Base-by-base conservation (phyloP, 2,113 vertebrate species). In the Cairina moschata region DNA sequence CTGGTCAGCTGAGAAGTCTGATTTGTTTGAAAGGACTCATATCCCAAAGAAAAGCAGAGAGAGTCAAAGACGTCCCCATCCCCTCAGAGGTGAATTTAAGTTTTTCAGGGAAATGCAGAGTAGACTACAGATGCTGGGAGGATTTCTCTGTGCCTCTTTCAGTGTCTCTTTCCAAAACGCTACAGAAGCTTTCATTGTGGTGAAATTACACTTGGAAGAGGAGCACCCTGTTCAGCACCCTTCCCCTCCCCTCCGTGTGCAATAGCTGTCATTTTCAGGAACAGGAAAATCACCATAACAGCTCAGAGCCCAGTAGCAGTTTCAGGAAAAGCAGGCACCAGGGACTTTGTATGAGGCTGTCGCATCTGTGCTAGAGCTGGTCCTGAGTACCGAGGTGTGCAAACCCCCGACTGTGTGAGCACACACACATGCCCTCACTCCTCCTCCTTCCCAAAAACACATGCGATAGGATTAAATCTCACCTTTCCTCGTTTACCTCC, bases 161-260 rank as follows among this genome's bases (percentile, higher is more conserved):
- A 25, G 50, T 50, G 50, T 25, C 8, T 52, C 48, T 26, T 48
- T 71, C 63, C 52, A 26, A 59, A 81, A 83, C 14, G 6, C 21
- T 23, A 17, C 23, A 46, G 38, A 21, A 69, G n/a, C 18, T 83
- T 76, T 54, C n/a, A 23, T 23, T 0, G 0, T 0, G 2, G 36
- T n/a, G 28, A 46, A 80, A 72, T 65, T 55, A 9, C 46, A 17
- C 71, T 38, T 44, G 40, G 28, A 68, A 60, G 14, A 1, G 3
- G 21, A 44, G 28, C 1, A 2, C 10, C 52, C 36, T 55, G 23
- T 29, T 46, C 13, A 36, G 32, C 71, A 46, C 2, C 50, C 23
- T 52, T 52, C 5, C 17, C 15, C 13, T 38, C 46, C 10, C 23
- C 18, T 23, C 9, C 3, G 9, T 48, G 69, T 62, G 46, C 81